Conservation (phyloP, 2,113 vertebrate genomes). For the Urocynchramus pylzowi region DNA sequence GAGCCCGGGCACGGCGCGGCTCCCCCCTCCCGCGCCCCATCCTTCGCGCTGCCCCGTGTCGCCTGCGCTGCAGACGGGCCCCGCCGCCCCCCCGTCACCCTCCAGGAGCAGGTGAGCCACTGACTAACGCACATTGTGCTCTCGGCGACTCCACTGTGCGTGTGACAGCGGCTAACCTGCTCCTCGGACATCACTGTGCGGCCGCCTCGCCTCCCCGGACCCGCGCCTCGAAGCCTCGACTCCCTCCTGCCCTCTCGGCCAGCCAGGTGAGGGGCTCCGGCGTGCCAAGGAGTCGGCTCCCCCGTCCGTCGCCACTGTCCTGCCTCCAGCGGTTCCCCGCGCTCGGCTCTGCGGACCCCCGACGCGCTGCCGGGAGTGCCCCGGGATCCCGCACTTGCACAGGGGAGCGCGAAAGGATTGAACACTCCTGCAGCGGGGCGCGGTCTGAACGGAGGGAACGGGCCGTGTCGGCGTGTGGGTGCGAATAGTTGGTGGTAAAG, state of each 20-base stretch:
- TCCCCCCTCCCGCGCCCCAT: neutral
- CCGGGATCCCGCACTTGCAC: accelerated
- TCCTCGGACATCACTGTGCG: constrained; percentile 80
- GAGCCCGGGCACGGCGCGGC: neutral
- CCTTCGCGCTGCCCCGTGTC: neutral
- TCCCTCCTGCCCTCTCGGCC: neutral
- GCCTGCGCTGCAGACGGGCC: neutral
- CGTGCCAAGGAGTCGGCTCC: neutral
- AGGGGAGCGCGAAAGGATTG: accelerated
- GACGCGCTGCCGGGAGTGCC: neutral
- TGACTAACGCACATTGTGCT: constrained; percentile 99
- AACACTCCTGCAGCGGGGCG: neutral
- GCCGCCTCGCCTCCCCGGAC: neutral
- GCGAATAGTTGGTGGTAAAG: neutral
- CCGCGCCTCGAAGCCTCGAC: neutral
- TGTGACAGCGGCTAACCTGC: constrained; percentile 99
- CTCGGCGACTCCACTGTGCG: constrained; percentile 94
- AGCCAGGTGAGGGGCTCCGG: neutral
- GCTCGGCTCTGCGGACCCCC: neutral
- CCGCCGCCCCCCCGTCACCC: constrained; percentile 2
- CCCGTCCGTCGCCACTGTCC: accelerated
- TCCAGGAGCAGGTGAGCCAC: constrained; percentile 98
- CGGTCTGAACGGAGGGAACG: neutral
- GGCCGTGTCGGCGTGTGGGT: neutral
- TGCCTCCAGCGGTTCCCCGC: neutral